Evolutionary conservation across 2,113 vertebrate species (phyloP).

Genomic region (Dissostichus mawsoni): DNA sequence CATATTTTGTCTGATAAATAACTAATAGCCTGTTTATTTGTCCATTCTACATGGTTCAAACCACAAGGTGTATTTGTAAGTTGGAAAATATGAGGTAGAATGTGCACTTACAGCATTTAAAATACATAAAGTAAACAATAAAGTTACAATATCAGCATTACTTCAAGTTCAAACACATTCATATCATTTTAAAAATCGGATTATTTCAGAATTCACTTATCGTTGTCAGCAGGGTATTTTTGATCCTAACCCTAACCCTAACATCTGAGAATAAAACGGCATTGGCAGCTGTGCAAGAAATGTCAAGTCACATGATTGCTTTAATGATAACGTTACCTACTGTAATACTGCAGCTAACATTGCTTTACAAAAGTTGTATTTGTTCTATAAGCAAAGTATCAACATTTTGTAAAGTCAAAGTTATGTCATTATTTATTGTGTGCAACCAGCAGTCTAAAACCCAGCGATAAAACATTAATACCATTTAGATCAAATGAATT

Average conservation of each 20-base stretch:
- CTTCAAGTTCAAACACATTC: background rate
- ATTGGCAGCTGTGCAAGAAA: background rate
- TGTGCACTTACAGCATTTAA: background rate
- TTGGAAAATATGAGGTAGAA: background rate
- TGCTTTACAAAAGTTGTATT: fast-evolving
- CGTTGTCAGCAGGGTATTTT: background rate
- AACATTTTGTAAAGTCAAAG: background rate
- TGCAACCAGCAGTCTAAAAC: background rate
- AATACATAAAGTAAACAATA: background rate
- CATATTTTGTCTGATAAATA: background rate
- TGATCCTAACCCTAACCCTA: background rate
- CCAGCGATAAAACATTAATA: background rate
- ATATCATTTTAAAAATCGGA: background rate
- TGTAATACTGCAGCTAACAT: background rate
- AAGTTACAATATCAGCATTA: background rate
- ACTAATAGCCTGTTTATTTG: background rate
- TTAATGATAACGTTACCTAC: background rate
- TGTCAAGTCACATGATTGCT: background rate
- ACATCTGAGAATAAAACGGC: background rate
- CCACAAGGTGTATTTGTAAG: background rate
- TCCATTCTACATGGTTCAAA: background rate
- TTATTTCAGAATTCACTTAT: background rate
- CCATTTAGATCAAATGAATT: background rate
- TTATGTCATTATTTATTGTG: background rate
- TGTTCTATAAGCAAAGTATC: background rate